Evolutionary conservation across 2,113 vertebrate species (phyloP), one percentile per base, ranked within the genome.

Genomic region (Syngnathoides biaculeatus): DNA sequence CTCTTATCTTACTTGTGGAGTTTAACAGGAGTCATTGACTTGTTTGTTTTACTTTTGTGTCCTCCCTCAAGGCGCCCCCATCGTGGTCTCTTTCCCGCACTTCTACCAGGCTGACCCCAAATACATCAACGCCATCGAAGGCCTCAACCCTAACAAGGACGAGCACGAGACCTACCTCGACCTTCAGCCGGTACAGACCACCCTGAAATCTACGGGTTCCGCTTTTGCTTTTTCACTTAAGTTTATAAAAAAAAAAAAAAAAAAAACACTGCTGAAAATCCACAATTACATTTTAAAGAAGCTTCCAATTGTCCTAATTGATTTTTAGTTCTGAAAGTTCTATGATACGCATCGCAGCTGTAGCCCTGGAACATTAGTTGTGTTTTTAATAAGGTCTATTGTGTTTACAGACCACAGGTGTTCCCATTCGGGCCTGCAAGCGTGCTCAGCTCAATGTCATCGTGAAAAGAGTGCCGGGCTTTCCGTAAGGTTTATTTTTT

Each of bases 21-120:
- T 43, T 30, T 20, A 19, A 3, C 17, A 42, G 62, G 42, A 2
- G 1, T 24, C 14, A 79, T 47, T 86, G 20, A 52, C 45, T 67
- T 35, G 1, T 73, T 42, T 56, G 2, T 52, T 9, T 6, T 69
- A 24, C 15, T 67, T 73, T 55, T 43, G 60, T 7, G 19, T n/a
- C 40, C n/a, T n/a, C 22, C 55, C 50, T 61, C 8, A 76, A 99
- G 97, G 96, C 45, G 96, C 93, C 38, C 97, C 97, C 2, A 95
- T 99, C 69, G 89, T 99, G 70, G 90, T 99, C 27, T 99, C 97
- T 5, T 94, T 96, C 82, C 97, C 97, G 10, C 97, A 99, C 87
- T 99, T 99, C 77, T 98, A 98, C 86, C 94, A 95, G 77, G 95
- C 96, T 0, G 96, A 97, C 61, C 80, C 87, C 0, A 89, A 66